Conservation (phyloP, 2,888 invertebrate genomes). For the Drosophila meridiana region DNA sequence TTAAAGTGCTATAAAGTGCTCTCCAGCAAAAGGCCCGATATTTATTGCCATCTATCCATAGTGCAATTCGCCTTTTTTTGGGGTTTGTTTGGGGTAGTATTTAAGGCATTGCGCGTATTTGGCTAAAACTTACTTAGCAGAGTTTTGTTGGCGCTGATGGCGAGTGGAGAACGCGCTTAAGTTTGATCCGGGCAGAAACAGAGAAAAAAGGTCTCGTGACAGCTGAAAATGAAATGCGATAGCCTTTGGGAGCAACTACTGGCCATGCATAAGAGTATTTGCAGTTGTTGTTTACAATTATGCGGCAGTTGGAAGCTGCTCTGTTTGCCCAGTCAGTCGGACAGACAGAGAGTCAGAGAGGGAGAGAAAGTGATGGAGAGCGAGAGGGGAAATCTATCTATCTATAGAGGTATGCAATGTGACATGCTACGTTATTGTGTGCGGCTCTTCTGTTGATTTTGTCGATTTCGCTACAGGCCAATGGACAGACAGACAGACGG, state of each 20-base stretch:
- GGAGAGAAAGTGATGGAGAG: neutral
- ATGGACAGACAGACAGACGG: slow-evolving; percentile 29
- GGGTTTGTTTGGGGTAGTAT: slow-evolving; percentile 2
- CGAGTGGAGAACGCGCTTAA: slow-evolving; percentile 22
- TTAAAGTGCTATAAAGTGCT: too few relatives aligned
- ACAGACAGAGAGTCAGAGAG: neutral
- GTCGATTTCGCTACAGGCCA: slow-evolving; percentile 75
- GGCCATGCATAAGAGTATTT: slow-evolving; percentile 42
- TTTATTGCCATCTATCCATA: neutral
- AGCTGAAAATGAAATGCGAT: slow-evolving; percentile 49
- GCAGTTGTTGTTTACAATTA: slow-evolving; percentile 70
- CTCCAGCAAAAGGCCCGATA: neutral
- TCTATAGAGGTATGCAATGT: slow-evolving; percentile 16
- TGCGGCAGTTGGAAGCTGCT: slow-evolving; percentile 62
- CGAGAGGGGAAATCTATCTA: neutral
- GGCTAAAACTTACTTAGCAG: slow-evolving; percentile 31
- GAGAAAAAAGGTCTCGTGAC: slow-evolving; percentile 18
- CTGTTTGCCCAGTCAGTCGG: slow-evolving; percentile 33
- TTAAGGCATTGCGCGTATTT: slow-evolving; percentile 14
- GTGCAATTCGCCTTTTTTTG: neutral
- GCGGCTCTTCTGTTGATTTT: slow-evolving; percentile 68
- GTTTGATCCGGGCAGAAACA: slow-evolving; percentile 25
- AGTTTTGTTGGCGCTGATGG: slow-evolving; percentile 21
- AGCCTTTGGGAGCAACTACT: slow-evolving; percentile 14
- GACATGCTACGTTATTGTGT: slow-evolving; percentile 33